Base-by-base conservation (phyloP, 2,113 vertebrate genomes). In the Loxodonta africana region DNA sequence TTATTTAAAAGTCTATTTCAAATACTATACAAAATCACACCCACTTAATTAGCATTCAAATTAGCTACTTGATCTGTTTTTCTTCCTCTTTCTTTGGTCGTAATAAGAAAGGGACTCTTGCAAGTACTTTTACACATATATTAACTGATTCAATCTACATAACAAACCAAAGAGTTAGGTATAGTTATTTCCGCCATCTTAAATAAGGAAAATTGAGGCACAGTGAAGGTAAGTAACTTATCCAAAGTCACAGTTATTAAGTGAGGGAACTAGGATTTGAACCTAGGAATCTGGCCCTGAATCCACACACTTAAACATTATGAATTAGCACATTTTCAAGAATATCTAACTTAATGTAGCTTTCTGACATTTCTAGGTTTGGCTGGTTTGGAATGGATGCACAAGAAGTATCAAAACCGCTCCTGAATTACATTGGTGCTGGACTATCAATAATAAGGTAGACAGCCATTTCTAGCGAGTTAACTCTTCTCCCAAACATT, bases 301-400 rank as follows among this genome's bases (percentile, higher is more conserved):
- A 2, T n/a, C 11, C 10, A 30, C 51, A 60, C 5, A 48, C 33
- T 84, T 26, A 25, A 93, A 26, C 28, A 41, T 51, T 23, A 1
- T 0, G 7, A 25, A 53, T 77, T 18, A 73, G 65, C 60, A 51
- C 25, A 8, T 41, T 51, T 87, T 88, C 46, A 67, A 23, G n/a
- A 71, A 11, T 30, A n/a, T 26, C 76, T 62, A 3, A 28, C 41
- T 37, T 37, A 20, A 25, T 85, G 28, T 48, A 57, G 37, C n/a
- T 73, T 90, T 97, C 93, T 98, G 44, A 74, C 48, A 37, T 97
- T 98, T 97, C 78, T 94, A 99, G 99, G 93, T 99, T 99, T 97
- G 99, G 99, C 63, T 99, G 99, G 99, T 99, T 99, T 98, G 99
- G 99, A 92, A 98, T 99, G 84, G 96, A 99, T 73, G 97, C 99